Base-by-base conservation (phyloP, 2,113 vertebrate genomes). In the Nothocercus julius region DNA sequence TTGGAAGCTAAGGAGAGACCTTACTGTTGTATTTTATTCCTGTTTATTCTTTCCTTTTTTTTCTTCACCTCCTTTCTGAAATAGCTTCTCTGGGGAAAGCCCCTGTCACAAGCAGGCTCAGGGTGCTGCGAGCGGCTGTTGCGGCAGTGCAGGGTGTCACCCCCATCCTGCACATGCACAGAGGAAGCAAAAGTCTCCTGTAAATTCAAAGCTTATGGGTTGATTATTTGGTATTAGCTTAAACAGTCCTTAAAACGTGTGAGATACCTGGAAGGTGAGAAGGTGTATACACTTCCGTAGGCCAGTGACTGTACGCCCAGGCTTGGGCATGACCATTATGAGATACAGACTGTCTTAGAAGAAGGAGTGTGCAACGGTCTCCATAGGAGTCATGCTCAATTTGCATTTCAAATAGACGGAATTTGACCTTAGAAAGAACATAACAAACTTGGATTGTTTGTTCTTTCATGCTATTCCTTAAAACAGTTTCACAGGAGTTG, bases 31-130 rank as follows among this genome's bases (percentile, higher is more conserved):
- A 15, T 4, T 67, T 84, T 82, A n/a, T 79, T 49, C 22, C 32
- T 59, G 10, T 53, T 54, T 67, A 28, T 53, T 84, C 18, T 76
- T 53, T 56, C 74, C 59, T 62, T 86, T 44, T 32, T 88, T 88
- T 88, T 90, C 56, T 86, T 81, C 28, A 27, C 69, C 90, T 95
- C 69, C 69, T 69, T 70, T 34, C 27, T 62, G 40, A 85, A 85
- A 80, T 19, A 49, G 64, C 36, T 21, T 11, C n/a, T 68, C 49
- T 59, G 9, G 45, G 66, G 53, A 87, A n/a, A 3, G 4, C 6
- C 0, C 42, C 15, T 18, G 38, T 75, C 47, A 21, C 42, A 67
- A 5, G 11, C 24, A 63, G 69, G 47, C 78, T 34, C 6, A 3
- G 40, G 53, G 73, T 3, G 49, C 21, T 67, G 64, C 51, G 42